These are phyloP conservation scores for Biston stratarius DNA, from an alignment of 2,888 invertebrate species.

Conservation along the genomic window DNA sequence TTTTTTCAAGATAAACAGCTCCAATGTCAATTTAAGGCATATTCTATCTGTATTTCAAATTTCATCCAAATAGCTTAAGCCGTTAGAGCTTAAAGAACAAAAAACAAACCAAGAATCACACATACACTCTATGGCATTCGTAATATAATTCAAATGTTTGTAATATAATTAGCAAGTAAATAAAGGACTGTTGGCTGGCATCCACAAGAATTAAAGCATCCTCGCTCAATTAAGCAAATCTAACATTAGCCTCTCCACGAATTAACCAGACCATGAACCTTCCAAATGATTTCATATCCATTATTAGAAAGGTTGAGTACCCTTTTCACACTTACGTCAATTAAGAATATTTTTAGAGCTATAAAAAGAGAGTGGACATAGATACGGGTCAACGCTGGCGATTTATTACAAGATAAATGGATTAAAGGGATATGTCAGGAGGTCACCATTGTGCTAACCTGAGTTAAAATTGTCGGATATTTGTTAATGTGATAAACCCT, in stretches of 20 bases:
- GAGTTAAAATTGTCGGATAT: constrained; percentile 9
- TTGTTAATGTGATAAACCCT: not conserved
- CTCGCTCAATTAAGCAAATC: constrained; percentile 20
- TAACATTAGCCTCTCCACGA: constrained; percentile 8
- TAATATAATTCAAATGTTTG: no score
- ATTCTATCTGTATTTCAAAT: no score
- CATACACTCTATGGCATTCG: no score
- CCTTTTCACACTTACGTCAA: constrained; percentile 29
- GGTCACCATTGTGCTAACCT: constrained; percentile 1
- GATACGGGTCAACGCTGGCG: constrained; percentile 22
- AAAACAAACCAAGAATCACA: no score
- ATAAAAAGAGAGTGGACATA: constrained; percentile 18
- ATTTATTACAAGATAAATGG: constrained; percentile 27
- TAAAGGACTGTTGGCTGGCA: no score
- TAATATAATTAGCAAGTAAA: no score
- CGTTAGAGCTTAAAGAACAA: no score
- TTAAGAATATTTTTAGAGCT: constrained; percentile 26
- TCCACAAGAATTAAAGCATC: not conserved
- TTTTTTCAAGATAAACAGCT: no score
- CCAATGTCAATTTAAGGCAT: no score
- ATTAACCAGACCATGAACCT: constrained; percentile 4
- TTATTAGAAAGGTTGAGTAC: constrained; percentile 25
- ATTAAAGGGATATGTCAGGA: constrained; percentile 18
- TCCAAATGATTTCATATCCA: constrained; percentile 26
- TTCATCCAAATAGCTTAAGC: no score